Evolutionary conservation across 2,113 vertebrate species (phyloP), one percentile per base, ranked within the genome.

Genomic region (Lathamus discolor): DNA sequence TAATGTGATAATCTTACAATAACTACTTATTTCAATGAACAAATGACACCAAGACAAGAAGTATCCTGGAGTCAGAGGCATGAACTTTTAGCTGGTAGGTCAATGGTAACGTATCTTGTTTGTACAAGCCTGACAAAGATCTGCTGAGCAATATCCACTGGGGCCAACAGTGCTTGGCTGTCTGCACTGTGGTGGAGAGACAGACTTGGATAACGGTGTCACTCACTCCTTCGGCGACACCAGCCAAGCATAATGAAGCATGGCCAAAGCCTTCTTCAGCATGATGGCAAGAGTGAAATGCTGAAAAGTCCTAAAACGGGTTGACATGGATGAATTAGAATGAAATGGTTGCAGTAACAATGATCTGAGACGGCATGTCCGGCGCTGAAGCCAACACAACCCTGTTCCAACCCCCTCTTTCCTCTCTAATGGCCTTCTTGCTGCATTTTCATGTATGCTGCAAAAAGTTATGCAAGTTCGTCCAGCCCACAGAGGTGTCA

Each of bases 71-170:
- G 82, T 77, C 51, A 75, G 94, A 95, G 67, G 70, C 80, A 67
- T 83, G 95, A 96, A 96, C 93, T 87, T 80, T 37, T 28, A 69
- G 78, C 77, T 80, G 79, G 80, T 83, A 95, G 94, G 96, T 96
- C 94, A 92, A 41, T 9, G 67, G 94, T 94, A 97, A 94, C 35
- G 5, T 66, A 95, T 86, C 90, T 95, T 96, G 94, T 97, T 97
- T 96, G 90, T 74, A 96, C 67, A 97, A 95, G 87, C 24, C 91
- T 89, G 97, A 97, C 97, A 96, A 97, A 94, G 94, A 96, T 97
- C 97, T 97, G 96, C 97, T 97, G 97, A 97, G 91, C 88, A 91
- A 95, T 85, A 83, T 93, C 77, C 94, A 92, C 1, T 1, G 13
- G 48, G 92, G 94, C 96, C 97, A 97, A 74, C 80, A 81, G 93